Conservation (phyloP, 2,797 vertebrate genomes). For the Malacoctenus gilli region DNA sequence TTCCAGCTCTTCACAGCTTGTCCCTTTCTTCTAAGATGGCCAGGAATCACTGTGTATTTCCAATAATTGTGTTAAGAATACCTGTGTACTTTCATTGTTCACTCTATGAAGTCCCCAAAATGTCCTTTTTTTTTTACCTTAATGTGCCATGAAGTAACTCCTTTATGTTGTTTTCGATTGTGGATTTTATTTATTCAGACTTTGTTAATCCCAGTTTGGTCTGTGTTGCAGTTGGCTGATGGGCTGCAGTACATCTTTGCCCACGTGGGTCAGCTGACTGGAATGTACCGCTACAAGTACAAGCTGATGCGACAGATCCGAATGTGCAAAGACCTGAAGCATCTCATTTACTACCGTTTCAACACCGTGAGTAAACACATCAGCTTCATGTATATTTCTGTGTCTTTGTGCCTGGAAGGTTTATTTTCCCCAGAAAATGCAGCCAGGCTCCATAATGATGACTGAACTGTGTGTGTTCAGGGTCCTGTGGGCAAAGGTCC, state of each 20-base stretch:
- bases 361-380: conserved; percentile 88
- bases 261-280: conserved; percentile 97
- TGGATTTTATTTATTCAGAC: neutral
- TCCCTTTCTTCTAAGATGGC: too few species aligned
- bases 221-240: conserved; percentile 86
- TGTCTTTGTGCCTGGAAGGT: too few species aligned
- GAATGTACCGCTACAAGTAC: conserved; percentile 99
- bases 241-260: conserved; percentile 99
- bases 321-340: conserved; percentile 99
- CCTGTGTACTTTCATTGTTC: too few species aligned
- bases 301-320: conserved; percentile 99
- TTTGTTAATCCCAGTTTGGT: neutral
- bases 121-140: too few species aligned
- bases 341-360: conserved; percentile 99
- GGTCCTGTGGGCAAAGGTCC: conserved; percentile 98
- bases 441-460: too few species aligned
- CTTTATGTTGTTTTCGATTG: too few species aligned
- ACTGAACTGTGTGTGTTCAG: conserved; percentile 69
- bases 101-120: too few species aligned
- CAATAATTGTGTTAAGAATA: too few species aligned
- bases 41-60: too few species aligned
- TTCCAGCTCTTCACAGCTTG: neutral
- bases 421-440: too few species aligned
- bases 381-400: too few species aligned
- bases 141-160: too few species aligned